Conservation (phyloP, 2,113 vertebrate species). For the Choloepus hoffmanni region DNA sequence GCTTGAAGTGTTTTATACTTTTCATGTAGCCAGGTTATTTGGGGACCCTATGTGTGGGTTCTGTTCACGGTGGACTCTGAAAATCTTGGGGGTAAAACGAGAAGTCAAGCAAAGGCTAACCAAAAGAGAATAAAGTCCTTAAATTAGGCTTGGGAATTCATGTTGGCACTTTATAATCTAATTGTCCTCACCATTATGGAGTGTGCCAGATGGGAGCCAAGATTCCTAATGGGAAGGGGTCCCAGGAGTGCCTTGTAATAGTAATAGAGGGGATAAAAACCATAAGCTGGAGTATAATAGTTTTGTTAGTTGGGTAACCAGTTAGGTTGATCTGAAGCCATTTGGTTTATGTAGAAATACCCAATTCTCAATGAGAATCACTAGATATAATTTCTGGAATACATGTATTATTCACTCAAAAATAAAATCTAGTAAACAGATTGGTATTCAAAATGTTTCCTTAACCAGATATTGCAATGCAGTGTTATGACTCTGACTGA, state of each 20-base stretch:
- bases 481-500: background rate
- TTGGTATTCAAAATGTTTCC: background rate
- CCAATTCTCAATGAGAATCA: background rate
- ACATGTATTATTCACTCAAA: background rate
- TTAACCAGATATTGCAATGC: background rate
- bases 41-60: background rate
- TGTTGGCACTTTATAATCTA: background rate
- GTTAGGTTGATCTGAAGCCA: background rate
- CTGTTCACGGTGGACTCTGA: background rate
- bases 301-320: slow-evolving; percentile 27
- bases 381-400: slow-evolving; percentile 16
- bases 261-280: background rate
- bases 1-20: background rate
- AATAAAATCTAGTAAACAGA: slow-evolving; percentile 31
- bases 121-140: background rate
- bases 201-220: background rate
- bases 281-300: background rate
- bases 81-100: background rate
- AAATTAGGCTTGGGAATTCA: background rate
- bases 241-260: background rate
- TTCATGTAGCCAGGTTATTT: background rate
- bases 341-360: slow-evolving; percentile 12
- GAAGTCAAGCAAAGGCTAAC: background rate
- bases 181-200: background rate
- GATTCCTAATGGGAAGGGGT: background rate